These are phyloP conservation scores for Tilapia sparmanii DNA, from an alignment of 2,113 vertebrate genomes.

Conservation along the genomic window DNA sequence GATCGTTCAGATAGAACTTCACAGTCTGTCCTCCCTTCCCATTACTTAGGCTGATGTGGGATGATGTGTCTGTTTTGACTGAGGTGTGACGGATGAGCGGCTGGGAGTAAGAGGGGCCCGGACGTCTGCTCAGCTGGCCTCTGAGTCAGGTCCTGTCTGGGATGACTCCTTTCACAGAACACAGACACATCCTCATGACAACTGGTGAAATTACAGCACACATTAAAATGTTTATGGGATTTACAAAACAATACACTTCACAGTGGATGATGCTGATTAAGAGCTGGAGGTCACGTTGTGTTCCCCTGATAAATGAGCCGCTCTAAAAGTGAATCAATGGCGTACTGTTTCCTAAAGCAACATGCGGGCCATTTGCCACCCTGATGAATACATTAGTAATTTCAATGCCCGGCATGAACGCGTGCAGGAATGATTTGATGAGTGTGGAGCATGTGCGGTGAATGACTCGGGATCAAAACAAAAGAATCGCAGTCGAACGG, in stretches of 20 bases:
- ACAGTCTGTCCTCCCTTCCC: not conserved
- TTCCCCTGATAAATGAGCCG: constrained; percentile 14
- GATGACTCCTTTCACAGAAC: constrained; percentile 40
- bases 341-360: constrained; percentile 23
- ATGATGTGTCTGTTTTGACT: constrained; percentile 21
- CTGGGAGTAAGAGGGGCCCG: not conserved
- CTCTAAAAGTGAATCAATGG: constrained; percentile 33
- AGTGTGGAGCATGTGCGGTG: not conserved
- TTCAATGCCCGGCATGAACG: not conserved
- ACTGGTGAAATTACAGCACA: constrained; percentile 4
- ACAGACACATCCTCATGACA: constrained; percentile 4
- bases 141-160: constrained; percentile 56
- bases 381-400: not conserved
- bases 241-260: constrained; percentile 8
- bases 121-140: not conserved
- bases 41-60: not conserved
- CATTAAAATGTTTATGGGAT: not conserved
- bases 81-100: constrained; percentile 18
- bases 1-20: not conserved
- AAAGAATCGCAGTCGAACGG: constrained; percentile 47
- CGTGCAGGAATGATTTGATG: not conserved
- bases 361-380: not conserved
- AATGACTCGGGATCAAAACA: not conserved
- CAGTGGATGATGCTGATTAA: constrained; percentile 17
- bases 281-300: not conserved